Conservation (phyloP, 1,140 invertebrate genomes). For the Choristoneura fumiferana region DNA sequence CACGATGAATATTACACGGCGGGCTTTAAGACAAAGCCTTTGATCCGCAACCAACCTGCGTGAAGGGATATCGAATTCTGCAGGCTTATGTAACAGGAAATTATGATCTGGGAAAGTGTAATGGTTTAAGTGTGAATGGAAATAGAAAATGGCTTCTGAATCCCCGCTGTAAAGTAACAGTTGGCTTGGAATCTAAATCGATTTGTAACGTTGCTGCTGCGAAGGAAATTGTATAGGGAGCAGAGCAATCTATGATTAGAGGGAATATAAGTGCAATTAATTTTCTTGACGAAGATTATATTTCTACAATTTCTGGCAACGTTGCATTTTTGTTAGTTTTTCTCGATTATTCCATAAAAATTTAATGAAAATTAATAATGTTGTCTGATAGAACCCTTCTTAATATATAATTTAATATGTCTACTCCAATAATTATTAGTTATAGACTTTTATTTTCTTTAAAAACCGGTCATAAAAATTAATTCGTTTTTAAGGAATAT, state of each 20-base stretch:
- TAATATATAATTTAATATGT: no score
- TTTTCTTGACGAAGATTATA: not conserved
- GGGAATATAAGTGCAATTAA: not conserved
- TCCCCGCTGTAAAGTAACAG: not conserved
- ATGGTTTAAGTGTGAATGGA: conserved; percentile 3
- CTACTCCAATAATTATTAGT: no score
- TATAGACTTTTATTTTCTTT: no score
- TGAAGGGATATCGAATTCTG: conserved; percentile 15
- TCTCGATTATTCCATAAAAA: no score
- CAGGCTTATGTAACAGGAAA: conserved; percentile 13
- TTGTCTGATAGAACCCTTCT: no score
- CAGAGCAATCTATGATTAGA: not conserved
- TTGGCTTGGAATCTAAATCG: not conserved
- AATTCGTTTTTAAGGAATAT: no score
- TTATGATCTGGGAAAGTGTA: conserved; percentile 18
- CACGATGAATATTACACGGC: conserved; percentile 10
- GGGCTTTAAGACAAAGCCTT: conserved; percentile 3
- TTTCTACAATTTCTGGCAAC: not conserved
- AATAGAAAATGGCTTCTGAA: conserved; percentile 2
- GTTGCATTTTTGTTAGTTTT: no score
- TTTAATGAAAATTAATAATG: no score
- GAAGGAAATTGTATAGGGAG: not conserved
- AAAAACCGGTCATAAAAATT: no score
- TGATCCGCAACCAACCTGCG: conserved; percentile 14
- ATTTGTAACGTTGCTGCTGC: not conserved